A percentile compares a stretch with the other conserved stretches of the same genome.
Evolutionary conservation across 2,113 vertebrate genomes (phyloP).

Genomic region (Cynocephalus volans): DNA sequence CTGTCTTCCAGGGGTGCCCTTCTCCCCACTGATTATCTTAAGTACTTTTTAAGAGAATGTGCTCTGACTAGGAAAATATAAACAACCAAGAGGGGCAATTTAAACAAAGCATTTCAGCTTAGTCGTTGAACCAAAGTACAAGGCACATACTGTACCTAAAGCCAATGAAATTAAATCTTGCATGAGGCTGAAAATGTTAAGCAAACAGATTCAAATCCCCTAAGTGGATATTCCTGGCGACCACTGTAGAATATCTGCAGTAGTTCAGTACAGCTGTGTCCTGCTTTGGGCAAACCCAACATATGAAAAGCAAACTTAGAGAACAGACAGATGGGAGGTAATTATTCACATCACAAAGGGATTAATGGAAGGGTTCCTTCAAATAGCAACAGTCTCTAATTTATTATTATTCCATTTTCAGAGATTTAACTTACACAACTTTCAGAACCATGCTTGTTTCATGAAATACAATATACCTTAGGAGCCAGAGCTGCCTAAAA

Average conservation of each 20-base stretch:
- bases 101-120: constrained; percentile 64
- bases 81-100: constrained; percentile 55
- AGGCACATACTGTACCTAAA: constrained; percentile 37
- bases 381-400: not conserved
- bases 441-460: constrained; percentile 58
- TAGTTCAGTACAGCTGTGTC: constrained; percentile 54
- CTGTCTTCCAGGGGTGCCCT: constrained; percentile 52
- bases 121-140: constrained; percentile 58
- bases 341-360: constrained; percentile 41
- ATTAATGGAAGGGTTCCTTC: constrained; percentile 51
- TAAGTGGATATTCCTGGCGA: constrained; percentile 34
- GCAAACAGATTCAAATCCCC: constrained; percentile 75
- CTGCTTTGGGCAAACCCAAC: constrained; percentile 57
- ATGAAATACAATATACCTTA: constrained; percentile 57
- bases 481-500: not conserved
- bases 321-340: constrained; percentile 26
- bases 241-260: not conserved
- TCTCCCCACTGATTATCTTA: not conserved
- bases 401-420: constrained; percentile 62
- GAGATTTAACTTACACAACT: constrained; percentile 56
- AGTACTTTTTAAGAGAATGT: constrained; percentile 58
- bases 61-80: constrained; percentile 34
- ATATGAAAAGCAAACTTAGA: constrained; percentile 67
- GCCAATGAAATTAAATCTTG: constrained; percentile 74
- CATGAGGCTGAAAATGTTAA: constrained; percentile 71